Percentiles rank a stretch among this genome's conserved stretches.
Conservation (phyloP, 2,888 invertebrate species). For the Eumacrocentrus americanus region DNA sequence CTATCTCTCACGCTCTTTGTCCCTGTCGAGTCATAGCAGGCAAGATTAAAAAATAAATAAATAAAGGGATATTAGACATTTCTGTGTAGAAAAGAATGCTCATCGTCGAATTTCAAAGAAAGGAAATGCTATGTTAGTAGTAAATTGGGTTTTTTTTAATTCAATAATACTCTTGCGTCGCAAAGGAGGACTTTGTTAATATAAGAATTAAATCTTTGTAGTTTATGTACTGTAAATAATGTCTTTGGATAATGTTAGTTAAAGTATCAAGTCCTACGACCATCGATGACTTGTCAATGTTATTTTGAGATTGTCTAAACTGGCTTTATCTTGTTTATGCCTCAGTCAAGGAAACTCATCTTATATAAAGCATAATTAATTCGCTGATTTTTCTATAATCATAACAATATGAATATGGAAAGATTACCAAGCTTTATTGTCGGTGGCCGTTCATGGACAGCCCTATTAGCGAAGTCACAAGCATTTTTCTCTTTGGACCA, state of each 20-base stretch:
- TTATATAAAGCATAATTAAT: no score
- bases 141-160: no score
- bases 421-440: conserved; percentile 5
- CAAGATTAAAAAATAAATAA: neutral
- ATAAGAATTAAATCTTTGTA: neutral
- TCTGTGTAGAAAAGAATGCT: no score
- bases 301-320: neutral
- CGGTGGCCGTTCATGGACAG: conserved; percentile 3
- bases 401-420: conserved; percentile 5
- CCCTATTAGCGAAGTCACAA: conserved; percentile 23
- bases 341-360: no score
- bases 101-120: no score
- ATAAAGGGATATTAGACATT: neutral
- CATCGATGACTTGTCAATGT: conserved; percentile 12
- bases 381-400: neutral
- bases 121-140: no score
- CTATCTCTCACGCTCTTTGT: conserved; percentile 17
- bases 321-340: neutral
- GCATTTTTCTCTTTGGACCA: conserved; percentile 51
- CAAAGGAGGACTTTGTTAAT: no score
- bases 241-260: conserved; percentile 8
- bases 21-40: neutral
- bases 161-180: no score
- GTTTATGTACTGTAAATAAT: conserved; percentile 19
- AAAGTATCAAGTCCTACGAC: conserved; percentile 19